Evolutionary conservation across 2,113 vertebrate genomes (phyloP).

Genomic region (Zapornia atra): DNA sequence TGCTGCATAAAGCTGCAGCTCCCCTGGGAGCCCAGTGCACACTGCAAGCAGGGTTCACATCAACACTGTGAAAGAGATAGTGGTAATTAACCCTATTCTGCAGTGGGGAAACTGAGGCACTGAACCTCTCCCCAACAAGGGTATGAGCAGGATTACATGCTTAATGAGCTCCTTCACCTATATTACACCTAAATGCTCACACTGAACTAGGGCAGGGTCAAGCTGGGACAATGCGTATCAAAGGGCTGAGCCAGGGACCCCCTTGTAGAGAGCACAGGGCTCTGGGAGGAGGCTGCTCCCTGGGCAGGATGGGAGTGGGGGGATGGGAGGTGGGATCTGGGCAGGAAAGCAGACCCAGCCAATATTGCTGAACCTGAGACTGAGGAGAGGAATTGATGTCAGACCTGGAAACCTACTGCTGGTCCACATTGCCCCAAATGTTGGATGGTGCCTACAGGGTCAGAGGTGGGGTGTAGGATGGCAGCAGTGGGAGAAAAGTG

Average conservation of each 20-base stretch:
- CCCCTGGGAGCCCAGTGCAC: not conserved
- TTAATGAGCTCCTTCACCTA: not conserved
- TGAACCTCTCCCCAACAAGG: not conserved
- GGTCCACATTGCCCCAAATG: not conserved
- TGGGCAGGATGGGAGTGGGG: rapidly evolving
- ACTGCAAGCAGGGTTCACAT: not conserved
- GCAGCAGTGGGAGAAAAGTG: rapidly evolving
- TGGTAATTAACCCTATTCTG: not conserved
- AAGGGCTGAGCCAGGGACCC: not conserved
- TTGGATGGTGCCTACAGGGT: not conserved
- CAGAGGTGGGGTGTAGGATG: not conserved
- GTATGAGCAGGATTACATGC: not conserved
- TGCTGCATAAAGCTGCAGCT: not conserved
- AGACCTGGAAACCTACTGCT: rapidly evolving
- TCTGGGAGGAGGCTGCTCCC: not conserved
- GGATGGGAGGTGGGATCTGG: rapidly evolving
- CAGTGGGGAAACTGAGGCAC: not conserved
- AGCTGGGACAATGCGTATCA: rapidly evolving
- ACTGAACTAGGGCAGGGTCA: not conserved
- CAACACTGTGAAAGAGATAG: not conserved
- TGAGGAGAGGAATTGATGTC: not conserved
- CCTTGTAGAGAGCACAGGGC: not conserved
- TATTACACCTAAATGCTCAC: not conserved
- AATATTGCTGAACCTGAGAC: rapidly evolving
- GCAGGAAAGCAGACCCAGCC: not conserved